phyloP scores from a whole-genome alignment of 30 jellyfish, hydroid and myxozoan genomes.

The Haliclystus octoradiatus region DNA sequence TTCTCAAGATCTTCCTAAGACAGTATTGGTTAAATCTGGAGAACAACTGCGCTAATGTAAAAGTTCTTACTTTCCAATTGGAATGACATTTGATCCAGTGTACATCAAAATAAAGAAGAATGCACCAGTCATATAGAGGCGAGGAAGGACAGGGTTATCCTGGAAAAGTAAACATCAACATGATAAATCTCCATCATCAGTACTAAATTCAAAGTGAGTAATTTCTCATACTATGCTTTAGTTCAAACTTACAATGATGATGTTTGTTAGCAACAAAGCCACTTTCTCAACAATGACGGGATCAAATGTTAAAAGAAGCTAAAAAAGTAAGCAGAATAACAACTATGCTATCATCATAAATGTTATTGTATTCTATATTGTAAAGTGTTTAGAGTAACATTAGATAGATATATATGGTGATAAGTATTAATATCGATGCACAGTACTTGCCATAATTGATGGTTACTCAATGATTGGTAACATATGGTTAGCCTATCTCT shows the following conservation, averaged over 20 bases:
- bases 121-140: conserved; percentile 82
- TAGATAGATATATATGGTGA: no score
- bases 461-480: no score
- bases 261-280: conserved; percentile 51
- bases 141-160: conserved; percentile 96
- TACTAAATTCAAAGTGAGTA: no score
- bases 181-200: background rate
- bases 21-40: no score
- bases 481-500: no score
- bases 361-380: no score
- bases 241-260: conserved; percentile 55
- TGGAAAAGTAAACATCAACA: conserved; percentile 2
- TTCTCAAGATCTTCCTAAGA: no score
- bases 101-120: conserved; percentile 95
- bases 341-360: no score
- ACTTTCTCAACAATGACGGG: conserved; percentile 93
- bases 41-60: no score
- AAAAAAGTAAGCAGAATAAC: background rate
- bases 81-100: conserved; percentile 95
- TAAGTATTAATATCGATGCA: no score
- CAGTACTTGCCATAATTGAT: no score
- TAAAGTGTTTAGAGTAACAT: no score
- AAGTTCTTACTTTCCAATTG: conserved; percentile 88
- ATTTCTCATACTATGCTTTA: background rate
- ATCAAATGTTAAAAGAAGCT: conserved; percentile 76